phyloP scores from a whole-genome alignment of 2,888 invertebrate genomes.

The Punctoribates punctum region DNA sequence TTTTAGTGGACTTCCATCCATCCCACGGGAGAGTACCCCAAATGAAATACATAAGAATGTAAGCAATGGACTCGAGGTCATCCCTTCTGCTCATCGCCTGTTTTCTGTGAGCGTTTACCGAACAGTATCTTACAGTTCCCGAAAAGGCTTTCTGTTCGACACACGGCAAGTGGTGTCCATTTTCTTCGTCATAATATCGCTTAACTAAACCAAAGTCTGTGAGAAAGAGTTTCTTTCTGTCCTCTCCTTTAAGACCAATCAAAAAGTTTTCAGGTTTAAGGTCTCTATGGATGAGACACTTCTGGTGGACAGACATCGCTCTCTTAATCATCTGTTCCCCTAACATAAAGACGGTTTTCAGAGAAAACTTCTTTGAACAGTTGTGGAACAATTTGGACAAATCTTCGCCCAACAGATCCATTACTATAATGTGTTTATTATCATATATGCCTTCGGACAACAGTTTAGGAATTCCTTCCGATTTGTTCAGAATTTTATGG shows the following conservation, averaged over 20 bases:
- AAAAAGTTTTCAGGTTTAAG: conserved; percentile 13
- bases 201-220: not conserved
- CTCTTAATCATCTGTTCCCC: not conserved
- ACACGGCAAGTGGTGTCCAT: not conserved
- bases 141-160: not conserved
- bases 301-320: not conserved
- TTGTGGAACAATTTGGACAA: not conserved
- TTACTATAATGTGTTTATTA: not conserved
- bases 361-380: not conserved
- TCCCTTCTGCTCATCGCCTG: not conserved
- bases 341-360: not conserved
- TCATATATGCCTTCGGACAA: not conserved
- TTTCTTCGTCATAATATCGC: not conserved
- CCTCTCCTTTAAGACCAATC: not conserved
- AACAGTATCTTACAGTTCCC: not conserved
- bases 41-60: conserved; percentile 2
- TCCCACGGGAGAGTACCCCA: not conserved
- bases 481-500: not conserved
- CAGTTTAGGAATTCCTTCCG: not conserved
- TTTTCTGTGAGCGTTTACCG: not conserved
- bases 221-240: not conserved
- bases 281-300: not conserved
- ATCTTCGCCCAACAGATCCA: not conserved
- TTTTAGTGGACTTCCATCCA: not conserved
- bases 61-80: not conserved